A percentile compares a stretch with the other conserved stretches of the same genome.
These are phyloP conservation scores for Julus scanicus DNA, from an alignment of 2,888 invertebrate species.

Conservation along the genomic window DNA sequence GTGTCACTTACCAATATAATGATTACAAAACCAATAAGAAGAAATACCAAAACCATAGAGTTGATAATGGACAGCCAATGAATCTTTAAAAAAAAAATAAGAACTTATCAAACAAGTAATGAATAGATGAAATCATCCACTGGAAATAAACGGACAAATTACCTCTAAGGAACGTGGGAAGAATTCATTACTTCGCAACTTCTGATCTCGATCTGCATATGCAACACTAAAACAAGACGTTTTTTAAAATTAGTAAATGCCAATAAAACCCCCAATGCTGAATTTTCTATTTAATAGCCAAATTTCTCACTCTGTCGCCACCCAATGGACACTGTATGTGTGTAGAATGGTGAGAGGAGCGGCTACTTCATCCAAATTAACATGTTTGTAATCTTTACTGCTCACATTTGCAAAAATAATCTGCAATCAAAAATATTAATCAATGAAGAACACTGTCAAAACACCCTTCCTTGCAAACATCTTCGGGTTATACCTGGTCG, in stretches of 20 bases:
- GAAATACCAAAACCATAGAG: slow-evolving; percentile 69
- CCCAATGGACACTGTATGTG: slow-evolving; percentile 69
- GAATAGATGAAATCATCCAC: not conserved
- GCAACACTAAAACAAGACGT: slow-evolving; percentile 63
- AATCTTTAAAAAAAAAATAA: slow-evolving; percentile 64
- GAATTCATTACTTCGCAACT: slow-evolving; percentile 66
- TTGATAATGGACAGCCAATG: slow-evolving; percentile 71
- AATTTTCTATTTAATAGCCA: not conserved
- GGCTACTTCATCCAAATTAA: slow-evolving; percentile 64
- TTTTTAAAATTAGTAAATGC: not conserved
- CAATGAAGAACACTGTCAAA: not conserved
- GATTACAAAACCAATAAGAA: slow-evolving; percentile 69
- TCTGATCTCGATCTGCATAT: slow-evolving; percentile 65
- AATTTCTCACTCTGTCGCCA: slow-evolving; percentile 65
- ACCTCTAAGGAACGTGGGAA: slow-evolving; percentile 69
- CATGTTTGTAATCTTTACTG: slow-evolving; percentile 66
- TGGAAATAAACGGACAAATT: slow-evolving; percentile 55
- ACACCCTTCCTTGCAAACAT: not conserved
- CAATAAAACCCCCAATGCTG: not conserved
- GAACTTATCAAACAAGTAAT: not conserved
- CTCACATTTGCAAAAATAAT: slow-evolving; percentile 62
- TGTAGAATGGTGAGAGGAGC: slow-evolving; percentile 66
- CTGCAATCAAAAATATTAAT: slow-evolving; percentile 60
- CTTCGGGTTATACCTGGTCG: slow-evolving; percentile 64
- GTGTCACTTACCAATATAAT: slow-evolving; percentile 68